Percentiles rank a stretch among this genome's conserved stretches.
Evolutionary conservation across 1,140 invertebrate genomes (phyloP).

Genomic region (Scylla paramamosain): DNA sequence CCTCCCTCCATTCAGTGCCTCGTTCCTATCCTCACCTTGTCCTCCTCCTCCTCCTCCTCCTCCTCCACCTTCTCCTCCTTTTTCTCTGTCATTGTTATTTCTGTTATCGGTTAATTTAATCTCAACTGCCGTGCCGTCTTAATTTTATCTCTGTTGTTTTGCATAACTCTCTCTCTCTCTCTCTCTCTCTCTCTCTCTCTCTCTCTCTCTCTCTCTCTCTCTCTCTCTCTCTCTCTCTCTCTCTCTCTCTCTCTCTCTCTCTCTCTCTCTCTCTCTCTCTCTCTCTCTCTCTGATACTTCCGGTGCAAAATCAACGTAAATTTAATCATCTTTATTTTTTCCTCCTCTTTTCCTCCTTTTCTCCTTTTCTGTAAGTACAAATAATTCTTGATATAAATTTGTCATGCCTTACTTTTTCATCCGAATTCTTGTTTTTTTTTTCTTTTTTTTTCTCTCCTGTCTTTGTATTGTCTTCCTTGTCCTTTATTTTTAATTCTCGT

Average conservation of each 20-base stretch:
- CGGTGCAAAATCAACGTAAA: not conserved
- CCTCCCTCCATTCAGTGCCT: not conserved
- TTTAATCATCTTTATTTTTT: too few species aligned
- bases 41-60: not conserved
- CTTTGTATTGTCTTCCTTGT: too few species aligned
- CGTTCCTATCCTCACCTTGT: not conserved
- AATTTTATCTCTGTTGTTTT: not conserved
- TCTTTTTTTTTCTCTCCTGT: too few species aligned
- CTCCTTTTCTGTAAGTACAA: too few species aligned
- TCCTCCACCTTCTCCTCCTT: not conserved
- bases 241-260: not conserved
- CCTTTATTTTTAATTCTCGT: too few species aligned
- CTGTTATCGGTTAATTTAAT: not conserved
- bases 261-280: constrained; percentile 48
- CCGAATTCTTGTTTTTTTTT: too few species aligned
- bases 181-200: not conserved
- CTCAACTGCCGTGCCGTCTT: not conserved
- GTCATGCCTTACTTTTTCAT: too few species aligned
- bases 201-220: not conserved
- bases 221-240: not conserved
- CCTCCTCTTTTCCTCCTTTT: too few species aligned
- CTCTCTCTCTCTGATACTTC: constrained; percentile 40
- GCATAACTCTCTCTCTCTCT: not conserved
- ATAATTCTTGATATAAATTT: too few species aligned
- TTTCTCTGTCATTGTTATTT: not conserved